phyloP scores from a whole-genome alignment of 2,888 invertebrate species.

The Drosophila formosana region DNA sequence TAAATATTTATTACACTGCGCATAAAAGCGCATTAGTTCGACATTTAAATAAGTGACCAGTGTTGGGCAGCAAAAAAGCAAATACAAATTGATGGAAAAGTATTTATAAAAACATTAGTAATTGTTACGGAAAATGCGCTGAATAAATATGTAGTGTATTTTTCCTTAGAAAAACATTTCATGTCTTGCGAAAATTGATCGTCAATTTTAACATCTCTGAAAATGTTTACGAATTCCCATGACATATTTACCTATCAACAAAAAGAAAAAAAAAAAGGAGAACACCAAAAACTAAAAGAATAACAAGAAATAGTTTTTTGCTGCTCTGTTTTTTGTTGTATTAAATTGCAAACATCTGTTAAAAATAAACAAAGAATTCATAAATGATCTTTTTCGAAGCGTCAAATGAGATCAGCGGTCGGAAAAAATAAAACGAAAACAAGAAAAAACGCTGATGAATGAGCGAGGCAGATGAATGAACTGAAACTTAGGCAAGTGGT shows the following conservation, averaged over 20 bases:
- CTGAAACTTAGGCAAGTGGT: constrained; percentile 10
- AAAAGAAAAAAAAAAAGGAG: constrained; percentile 5
- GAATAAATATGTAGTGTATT: too few relatives aligned
- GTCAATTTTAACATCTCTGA: constrained; percentile 6
- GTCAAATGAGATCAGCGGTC: constrained; percentile 71
- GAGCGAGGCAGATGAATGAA: constrained; percentile 35
- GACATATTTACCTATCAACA: constrained; percentile 67
- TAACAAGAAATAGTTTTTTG: constrained; percentile 16
- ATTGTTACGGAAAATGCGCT: not conserved
- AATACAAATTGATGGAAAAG: too few relatives aligned
- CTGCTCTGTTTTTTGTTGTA: constrained; percentile 12
- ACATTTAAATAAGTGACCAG: not conserved
- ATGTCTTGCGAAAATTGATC: not conserved
- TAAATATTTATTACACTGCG: not conserved
- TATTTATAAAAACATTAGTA: not conserved
- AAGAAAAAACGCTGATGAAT: constrained; percentile 37
- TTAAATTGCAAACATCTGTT: constrained; percentile 69
- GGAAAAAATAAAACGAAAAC: constrained; percentile 38
- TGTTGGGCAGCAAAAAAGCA: not conserved
- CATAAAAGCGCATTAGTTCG: not conserved
- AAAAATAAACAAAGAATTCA: constrained; percentile 56
- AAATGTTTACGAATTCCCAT: constrained; percentile 60
- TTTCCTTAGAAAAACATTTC: not conserved
- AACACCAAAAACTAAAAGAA: constrained; percentile 33
- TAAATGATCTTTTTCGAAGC: constrained; percentile 41